phyloP scores from a whole-genome alignment of 2,888 invertebrate genomes.

The Spisula subtruncata region DNA sequence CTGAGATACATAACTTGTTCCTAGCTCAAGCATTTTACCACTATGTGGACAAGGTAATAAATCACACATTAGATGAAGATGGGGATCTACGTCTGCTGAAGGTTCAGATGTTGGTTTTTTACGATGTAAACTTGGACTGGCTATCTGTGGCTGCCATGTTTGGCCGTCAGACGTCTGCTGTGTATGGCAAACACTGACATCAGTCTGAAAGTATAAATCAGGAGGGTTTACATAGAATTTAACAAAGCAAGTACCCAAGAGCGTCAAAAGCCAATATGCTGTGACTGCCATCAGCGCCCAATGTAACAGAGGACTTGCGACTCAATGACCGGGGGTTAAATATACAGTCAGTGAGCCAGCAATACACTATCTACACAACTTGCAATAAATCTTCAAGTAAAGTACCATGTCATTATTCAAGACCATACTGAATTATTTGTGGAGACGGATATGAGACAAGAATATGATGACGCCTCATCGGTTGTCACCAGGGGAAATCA shows the following conservation, averaged over 20 bases:
- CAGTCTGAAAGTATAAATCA: neutral
- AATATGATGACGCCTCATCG: no score
- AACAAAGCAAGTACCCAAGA: neutral
- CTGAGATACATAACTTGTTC: constrained; percentile 19
- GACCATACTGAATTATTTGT: no score
- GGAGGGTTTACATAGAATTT: neutral
- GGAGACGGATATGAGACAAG: no score
- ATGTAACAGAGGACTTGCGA: no score
- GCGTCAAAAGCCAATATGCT: no score
- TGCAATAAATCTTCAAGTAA: no score
- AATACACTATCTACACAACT: no score
- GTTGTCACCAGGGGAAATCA: no score
- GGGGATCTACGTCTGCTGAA: constrained; percentile 73
- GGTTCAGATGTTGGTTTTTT: constrained; percentile 44
- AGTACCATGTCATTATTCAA: no score
- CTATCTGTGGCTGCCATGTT: constrained; percentile 62
- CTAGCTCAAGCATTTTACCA: constrained; percentile 32
- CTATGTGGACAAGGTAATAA: constrained; percentile 78
- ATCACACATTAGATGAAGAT: constrained; percentile 80
- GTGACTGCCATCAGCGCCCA: no score
- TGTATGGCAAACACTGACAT: neutral
- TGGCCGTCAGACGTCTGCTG: neutral
- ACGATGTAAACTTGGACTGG: constrained; percentile 73
- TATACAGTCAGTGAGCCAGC: no score
- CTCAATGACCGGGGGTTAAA: no score